Base-by-base conservation (phyloP, 64 coral and sea anemone species). In the Porites australiensis region DNA sequence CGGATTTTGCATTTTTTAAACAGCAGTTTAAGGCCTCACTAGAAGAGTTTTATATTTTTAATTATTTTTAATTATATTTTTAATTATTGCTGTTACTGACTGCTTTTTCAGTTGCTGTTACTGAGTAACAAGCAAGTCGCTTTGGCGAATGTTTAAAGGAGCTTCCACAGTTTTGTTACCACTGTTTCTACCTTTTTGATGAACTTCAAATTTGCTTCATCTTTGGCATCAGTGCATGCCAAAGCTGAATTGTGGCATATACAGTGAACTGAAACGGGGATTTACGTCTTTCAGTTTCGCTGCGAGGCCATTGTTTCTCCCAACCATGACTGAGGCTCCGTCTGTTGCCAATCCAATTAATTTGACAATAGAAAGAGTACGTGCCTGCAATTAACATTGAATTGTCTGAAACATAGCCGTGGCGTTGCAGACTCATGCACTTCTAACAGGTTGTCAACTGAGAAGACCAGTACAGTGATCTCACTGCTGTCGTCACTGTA, bases 181-280 rank as follows among this genome's bases (percentile, higher is more conserved):
- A 55, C 53, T 11, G 53, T 55, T 55, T 55, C 53, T 5, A 55
- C 48, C 58, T 55, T 46, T 79, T 55, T 79, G 77, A 79, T 48
- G 58, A 79, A 79, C 77, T 79, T 45, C 77, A 79, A 79, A 46
- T 79, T 79, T 79, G 27, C 45, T n/a, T 79, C 77, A 55, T 79
- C 77, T 79, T 79, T 79, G 44, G 77, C 77, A 79, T 79, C 21
- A 79, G 77, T 79, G 77, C 77, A 79, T 53, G 77, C 50, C 77
- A 79, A 79, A 16, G 77, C 77, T 46, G 51, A 79, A n/a, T 79
- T 79, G 77, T 79, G 77, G 18, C 77, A 79, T 79, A 79, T 79
- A 47, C 77, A 79, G 44, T 79, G 27, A 20, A 79, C 77, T 79
- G 77, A 79, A 53, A 79, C 77, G 77, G 20, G 77, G 77, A 51